phyloP scores from a whole-genome alignment of 2,797 vertebrate species.

The Siniperca scherzeri region DNA sequence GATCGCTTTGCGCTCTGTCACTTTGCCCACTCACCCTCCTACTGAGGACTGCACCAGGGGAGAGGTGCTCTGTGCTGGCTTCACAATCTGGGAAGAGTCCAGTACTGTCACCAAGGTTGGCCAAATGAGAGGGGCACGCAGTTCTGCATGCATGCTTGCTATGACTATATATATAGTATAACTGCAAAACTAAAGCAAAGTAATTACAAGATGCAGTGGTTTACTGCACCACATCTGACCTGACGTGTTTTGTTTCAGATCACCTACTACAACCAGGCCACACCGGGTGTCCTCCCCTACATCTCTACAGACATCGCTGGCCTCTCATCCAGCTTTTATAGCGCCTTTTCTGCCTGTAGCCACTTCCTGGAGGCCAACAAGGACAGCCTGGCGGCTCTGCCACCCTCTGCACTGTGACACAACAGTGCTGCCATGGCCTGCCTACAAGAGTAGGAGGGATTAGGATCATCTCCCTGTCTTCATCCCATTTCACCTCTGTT shows the following conservation, averaged over 20 bases:
- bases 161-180: too few relatives aligned
- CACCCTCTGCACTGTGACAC: conserved; percentile 50
- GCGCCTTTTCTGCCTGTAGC: conserved; percentile 90
- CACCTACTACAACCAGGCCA: conserved; percentile 97
- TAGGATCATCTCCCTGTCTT: not conserved
- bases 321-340: conserved; percentile 91
- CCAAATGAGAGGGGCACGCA: conserved; percentile 28
- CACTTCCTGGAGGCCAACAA: conserved; percentile 92
- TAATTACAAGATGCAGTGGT: not conserved
- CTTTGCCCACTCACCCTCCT: conserved; percentile 89
- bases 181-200: not conserved
- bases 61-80: conserved; percentile 95
- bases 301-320: conserved; percentile 93
- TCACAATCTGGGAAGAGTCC: conserved; percentile 91
- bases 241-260: conserved; percentile 83
- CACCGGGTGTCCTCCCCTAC: conserved; percentile 90
- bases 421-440: not conserved
- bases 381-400: conserved; percentile 69
- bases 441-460: conserved; percentile 19
- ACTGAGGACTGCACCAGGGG: conserved; percentile 85
- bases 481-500: not conserved
- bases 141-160: not conserved
- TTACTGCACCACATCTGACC: not conserved
- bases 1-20: conserved; percentile 95
- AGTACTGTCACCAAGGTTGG: conserved; percentile 89